A percentile compares a stretch with the other conserved stretches of the same genome.
phyloP scores from a whole-genome alignment of 2,888 invertebrate genomes.

The Pristionchus fissidentatus region DNA sequence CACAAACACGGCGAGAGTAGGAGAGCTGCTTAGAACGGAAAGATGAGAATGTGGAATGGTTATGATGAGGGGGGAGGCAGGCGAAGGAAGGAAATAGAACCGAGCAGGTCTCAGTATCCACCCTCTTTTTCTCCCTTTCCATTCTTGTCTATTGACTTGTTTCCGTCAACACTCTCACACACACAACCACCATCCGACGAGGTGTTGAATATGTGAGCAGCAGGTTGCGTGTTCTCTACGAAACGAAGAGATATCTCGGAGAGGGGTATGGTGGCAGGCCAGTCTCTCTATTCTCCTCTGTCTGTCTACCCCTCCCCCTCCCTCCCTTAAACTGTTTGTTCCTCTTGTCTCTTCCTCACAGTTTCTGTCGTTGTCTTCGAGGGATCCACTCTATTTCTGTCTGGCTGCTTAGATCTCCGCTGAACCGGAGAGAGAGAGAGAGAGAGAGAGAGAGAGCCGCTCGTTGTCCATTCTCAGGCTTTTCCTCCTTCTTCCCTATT shows the following conservation, averaged over 20 bases:
- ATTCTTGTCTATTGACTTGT: neutral
- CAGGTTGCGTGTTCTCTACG: neutral
- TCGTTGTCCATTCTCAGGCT: neutral
- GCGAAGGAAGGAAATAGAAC: neutral
- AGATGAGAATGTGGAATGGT: neutral
- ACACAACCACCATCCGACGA: no score
- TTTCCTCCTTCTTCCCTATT: neutral
- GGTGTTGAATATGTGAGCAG: neutral
- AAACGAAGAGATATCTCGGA: neutral
- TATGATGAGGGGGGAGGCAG: neutral
- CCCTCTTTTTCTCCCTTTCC: neutral
- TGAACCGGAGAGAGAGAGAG: slow-evolving; percentile 5
- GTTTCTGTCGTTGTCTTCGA: no score
- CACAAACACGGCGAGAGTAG: no score
- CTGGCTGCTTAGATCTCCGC: neutral
- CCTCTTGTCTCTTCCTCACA: neutral
- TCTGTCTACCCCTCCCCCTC: neutral
- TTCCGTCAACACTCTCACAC: slow-evolving; percentile 21
- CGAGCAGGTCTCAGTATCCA: neutral
- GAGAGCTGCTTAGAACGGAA: no score
- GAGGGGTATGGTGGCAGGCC: no score
- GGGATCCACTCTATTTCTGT: neutral
- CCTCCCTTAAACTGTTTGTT: slow-evolving; percentile 22
- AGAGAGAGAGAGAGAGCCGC: slow-evolving; percentile 4
- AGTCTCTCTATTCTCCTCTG: neutral